Evolutionary conservation across 2,888 invertebrate genomes (phyloP), one percentile per base, ranked within the genome.

Genomic region (Eupithecia vulgata): DNA sequence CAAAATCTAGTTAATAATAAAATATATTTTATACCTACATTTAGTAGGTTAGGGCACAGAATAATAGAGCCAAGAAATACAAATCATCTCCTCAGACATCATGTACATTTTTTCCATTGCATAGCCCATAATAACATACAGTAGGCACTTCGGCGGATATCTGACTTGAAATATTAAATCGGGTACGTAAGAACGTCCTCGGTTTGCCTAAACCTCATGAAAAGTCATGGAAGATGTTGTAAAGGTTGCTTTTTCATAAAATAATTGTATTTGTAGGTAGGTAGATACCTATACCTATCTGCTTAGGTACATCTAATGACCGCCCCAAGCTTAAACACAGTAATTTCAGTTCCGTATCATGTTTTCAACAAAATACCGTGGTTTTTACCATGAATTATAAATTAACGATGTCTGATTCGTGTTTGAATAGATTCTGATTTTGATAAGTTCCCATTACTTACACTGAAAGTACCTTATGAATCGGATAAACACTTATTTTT

Each of bases 381-480:
- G 81, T 85, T 74, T 85, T 81, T 68, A 69, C 72, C 79, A 87
- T 90, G 86, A 90, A 90, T 90, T 89, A 90, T 90, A 85, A 84
- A 90, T 87, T 88, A 88, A 88, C 86, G 86, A 89, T 71, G 76
- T 74, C 81, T 71, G 72, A 68, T 76, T 72, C 40, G 66, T 65
- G 79, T 83, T 83, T 77, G 76, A 61, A 74, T 76, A 72, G 59
- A 76, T 78, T 80, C 74, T 74, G 73, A 61, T 72, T 74, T 67
- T 66, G 71, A 72, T 67, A 66, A 42, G 40, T 52, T 25, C 5
- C 40, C 59, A 35, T 35, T 62, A 62, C 34, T 64, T 64, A 40
- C 25, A n/a, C 48, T 7, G 37, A 21, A 40, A n/a, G 37, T 37
- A 64, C 61, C 8, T 40, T n/a, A n/a, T 35, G 17, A 37, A 12